Evolutionary conservation across 2,113 vertebrate species (phyloP).

Genomic region (Oreochromis aureus): DNA sequence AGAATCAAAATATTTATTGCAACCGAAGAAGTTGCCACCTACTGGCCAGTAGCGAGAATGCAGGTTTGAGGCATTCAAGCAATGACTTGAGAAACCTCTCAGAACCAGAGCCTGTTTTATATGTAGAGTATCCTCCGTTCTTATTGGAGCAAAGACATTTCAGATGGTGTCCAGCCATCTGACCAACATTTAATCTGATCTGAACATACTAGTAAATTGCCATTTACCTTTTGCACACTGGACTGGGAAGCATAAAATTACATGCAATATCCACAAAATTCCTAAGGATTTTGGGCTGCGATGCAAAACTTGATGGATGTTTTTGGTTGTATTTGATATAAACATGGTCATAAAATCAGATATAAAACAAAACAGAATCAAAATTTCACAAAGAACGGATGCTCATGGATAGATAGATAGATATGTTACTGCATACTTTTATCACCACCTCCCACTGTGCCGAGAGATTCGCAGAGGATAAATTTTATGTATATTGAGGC

Average conservation of each 20-base stretch:
- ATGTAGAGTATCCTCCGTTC: not conserved
- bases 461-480: not conserved
- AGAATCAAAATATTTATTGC: not conserved
- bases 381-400: not conserved
- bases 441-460: not conserved
- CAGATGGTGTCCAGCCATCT: not conserved
- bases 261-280: not conserved
- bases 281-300: not conserved
- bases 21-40: not conserved
- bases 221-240: not conserved
- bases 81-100: not conserved
- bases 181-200: not conserved
- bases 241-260: not conserved
- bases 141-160: not conserved
- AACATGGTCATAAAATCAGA: not conserved
- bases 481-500: conserved; percentile 9
- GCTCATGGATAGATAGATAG: not conserved
- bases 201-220: not conserved
- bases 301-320: not conserved
- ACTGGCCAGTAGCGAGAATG: not conserved
- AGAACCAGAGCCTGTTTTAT: not conserved
- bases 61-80: not conserved
- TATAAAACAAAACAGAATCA: not conserved
- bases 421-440: not conserved
- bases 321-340: not conserved